Conservation (phyloP, 1,140 invertebrate species). For the Drosophila gunungcola region DNA sequence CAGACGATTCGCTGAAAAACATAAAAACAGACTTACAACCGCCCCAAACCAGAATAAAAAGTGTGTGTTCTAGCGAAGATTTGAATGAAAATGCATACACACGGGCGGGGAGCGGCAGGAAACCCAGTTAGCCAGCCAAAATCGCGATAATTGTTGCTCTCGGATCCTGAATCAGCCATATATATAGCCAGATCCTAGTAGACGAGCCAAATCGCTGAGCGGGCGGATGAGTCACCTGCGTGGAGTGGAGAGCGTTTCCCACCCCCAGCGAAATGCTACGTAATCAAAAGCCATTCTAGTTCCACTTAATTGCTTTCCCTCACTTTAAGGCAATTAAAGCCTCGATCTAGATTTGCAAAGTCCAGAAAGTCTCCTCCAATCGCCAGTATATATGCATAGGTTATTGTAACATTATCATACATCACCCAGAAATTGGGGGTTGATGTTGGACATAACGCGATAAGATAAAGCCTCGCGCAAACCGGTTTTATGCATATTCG, state of each 20-base stretch:
- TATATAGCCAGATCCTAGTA: constrained; percentile 32
- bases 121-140: constrained; percentile 34
- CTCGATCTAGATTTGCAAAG: constrained; percentile 13
- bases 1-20: constrained; percentile 33
- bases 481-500: constrained; percentile 35
- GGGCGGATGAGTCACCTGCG: constrained; percentile 78
- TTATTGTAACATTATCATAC: constrained; percentile 8
- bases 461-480: constrained; percentile 35
- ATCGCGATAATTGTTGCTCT: constrained; percentile 44
- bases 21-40: constrained; percentile 23
- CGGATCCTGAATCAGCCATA: constrained; percentile 28
- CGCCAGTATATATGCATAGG: neutral
- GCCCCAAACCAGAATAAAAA: constrained; percentile 25
- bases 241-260: constrained; percentile 47
- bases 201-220: constrained; percentile 53
- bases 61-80: constrained; percentile 10
- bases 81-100: constrained; percentile 11
- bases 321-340: constrained; percentile 35
- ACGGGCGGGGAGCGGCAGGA: constrained; percentile 17
- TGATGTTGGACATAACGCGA: constrained; percentile 36
- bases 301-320: constrained; percentile 34
- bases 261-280: constrained; percentile 64
- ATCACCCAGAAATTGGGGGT: constrained; percentile 36
- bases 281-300: constrained; percentile 72
- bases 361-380: constrained; percentile 4